These are phyloP conservation scores for Lasioglossum morio DNA, from an alignment of 2,888 invertebrate genomes.

Conservation along the genomic window DNA sequence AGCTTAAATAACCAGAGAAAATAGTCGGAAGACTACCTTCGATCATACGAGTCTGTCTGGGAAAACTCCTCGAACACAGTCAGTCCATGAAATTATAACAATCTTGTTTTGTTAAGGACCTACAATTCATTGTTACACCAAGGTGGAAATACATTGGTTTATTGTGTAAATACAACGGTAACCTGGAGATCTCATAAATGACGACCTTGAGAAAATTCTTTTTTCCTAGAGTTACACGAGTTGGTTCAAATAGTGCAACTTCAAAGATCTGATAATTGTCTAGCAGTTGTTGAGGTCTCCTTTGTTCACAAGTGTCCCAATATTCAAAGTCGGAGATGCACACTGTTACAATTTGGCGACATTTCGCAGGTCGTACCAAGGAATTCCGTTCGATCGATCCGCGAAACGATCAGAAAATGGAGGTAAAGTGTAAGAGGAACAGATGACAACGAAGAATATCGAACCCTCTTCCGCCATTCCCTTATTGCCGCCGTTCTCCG, in stretches of 20 bases:
- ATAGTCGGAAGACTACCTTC: not conserved
- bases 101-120: not conserved
- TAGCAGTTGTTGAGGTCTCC: not conserved
- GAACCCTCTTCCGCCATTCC: not conserved
- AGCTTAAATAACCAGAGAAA: not conserved
- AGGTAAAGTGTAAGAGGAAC: not conserved
- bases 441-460: conserved; percentile 9
- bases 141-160: no score
- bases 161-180: no score
- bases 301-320: not conserved
- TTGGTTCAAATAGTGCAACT: no score
- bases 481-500: conserved; percentile 9
- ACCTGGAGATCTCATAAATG: no score
- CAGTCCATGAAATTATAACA: not conserved
- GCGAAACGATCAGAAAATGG: not conserved
- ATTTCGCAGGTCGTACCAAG: not conserved
- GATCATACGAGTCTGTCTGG: no score
- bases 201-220: no score
- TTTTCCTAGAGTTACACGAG: no score
- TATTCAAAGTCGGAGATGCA: not conserved
- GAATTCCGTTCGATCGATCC: not conserved
- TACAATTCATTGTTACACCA: no score
- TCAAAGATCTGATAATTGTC: not conserved
- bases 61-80: not conserved
- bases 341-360: not conserved